Conservation (phyloP, 2,888 invertebrate genomes). For the Formica aserva region DNA sequence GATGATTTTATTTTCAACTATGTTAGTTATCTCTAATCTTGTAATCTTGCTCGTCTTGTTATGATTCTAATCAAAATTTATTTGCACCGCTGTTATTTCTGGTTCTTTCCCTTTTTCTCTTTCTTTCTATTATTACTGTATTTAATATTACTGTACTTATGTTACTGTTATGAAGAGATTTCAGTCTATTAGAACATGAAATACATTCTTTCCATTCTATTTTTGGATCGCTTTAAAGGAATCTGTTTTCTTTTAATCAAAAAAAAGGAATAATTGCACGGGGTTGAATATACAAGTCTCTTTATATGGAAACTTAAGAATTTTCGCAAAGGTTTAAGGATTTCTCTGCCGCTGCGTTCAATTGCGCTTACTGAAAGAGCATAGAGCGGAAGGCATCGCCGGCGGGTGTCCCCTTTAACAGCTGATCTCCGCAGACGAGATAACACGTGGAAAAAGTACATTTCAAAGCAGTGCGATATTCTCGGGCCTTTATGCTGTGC, state of each 20-base stretch:
- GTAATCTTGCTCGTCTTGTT: neutral
- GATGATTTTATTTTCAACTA: neutral
- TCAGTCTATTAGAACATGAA: neutral
- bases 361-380: slow-evolving; percentile 10
- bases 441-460: slow-evolving; percentile 53
- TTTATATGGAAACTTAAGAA: neutral
- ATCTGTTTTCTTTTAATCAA: neutral
- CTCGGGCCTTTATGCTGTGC: slow-evolving; percentile 27
- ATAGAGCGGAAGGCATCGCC: slow-evolving; percentile 23
- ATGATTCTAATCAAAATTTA: neutral
- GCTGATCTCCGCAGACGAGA: slow-evolving; percentile 41
- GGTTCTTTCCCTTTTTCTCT: neutral
- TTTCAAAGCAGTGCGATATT: slow-evolving; percentile 44
- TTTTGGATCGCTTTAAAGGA: too few species aligned
- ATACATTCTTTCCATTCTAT: neutral
- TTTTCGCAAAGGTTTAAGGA: neutral
- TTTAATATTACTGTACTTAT: neutral
- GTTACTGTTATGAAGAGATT: neutral
- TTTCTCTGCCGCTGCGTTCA: neutral
- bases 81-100: neutral
- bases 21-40: neutral
- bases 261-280: neutral
- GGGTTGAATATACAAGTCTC: neutral
- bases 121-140: neutral
- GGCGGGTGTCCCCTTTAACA: slow-evolving; percentile 28